phyloP scores from a whole-genome alignment of 2,888 invertebrate genomes.

The Automeris io region DNA sequence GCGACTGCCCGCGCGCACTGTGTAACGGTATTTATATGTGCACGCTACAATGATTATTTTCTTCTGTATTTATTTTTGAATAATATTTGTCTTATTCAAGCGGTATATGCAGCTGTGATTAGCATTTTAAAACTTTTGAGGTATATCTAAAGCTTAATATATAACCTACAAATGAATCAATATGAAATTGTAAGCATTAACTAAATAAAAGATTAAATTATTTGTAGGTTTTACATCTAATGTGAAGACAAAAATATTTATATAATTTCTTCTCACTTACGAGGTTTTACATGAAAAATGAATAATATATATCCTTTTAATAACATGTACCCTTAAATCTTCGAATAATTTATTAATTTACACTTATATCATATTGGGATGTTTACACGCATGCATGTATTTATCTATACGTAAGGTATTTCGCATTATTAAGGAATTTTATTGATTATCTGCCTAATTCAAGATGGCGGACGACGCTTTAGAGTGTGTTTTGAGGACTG shows the following conservation, averaged over 20 bases:
- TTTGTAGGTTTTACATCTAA: no score
- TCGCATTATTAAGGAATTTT: constrained; percentile 23
- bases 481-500: constrained; percentile 17
- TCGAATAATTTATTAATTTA: constrained; percentile 10
- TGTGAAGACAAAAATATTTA: constrained; percentile 4
- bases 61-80: no score
- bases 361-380: constrained; percentile 22
- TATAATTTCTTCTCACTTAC: constrained; percentile 12
- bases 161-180: no score
- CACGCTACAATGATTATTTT: no score
- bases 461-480: constrained; percentile 23
- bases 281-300: constrained; percentile 24
- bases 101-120: no score
- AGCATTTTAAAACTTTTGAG: no score
- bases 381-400: constrained; percentile 45
- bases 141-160: no score
- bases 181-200: no score
- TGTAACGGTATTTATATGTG: no score
- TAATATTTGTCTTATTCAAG: no score
- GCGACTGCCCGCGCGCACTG: no score
- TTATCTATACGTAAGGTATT: constrained; percentile 49
- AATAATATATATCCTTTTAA: constrained; percentile 30
- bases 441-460: constrained; percentile 41
- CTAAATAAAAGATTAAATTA: no score
- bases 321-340: constrained; percentile 9